Conservation (phyloP, 2,113 vertebrate genomes). For the Sinocyclocheilus maitianheensis region DNA sequence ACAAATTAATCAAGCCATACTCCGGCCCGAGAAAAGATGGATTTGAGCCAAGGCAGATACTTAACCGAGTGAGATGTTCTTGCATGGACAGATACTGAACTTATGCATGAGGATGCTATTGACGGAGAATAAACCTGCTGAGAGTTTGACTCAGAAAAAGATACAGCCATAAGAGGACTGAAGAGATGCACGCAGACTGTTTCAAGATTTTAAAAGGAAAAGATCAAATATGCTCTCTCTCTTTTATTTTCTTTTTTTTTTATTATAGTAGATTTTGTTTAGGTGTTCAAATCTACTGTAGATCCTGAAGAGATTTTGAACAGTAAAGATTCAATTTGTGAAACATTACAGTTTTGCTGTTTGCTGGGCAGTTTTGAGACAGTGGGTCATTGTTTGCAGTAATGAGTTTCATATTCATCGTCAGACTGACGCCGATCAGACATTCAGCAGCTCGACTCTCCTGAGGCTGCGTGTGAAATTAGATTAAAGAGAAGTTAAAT, state of each 20-base stretch:
- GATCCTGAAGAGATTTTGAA: neutral
- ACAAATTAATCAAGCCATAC: conserved; percentile 72
- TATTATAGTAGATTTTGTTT: too few species aligned
- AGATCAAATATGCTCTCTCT: neutral
- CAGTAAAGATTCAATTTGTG: neutral
- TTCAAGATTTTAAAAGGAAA: neutral
- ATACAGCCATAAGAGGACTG: neutral
- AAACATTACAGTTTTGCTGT: neutral
- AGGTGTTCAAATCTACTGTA: neutral
- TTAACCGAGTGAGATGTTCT: conserved; percentile 36
- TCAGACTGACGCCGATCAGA: neutral
- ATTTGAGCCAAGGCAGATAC: conserved; percentile 33
- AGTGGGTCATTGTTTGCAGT: conserved; percentile 8
- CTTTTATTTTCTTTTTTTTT: too few species aligned
- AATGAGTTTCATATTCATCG: conserved; percentile 7
- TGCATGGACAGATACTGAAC: neutral
- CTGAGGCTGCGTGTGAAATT: neutral
- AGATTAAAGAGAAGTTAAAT: conserved; percentile 13
- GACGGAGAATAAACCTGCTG: conserved; percentile 1
- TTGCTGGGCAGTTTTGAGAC: neutral
- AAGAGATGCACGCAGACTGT: neutral
- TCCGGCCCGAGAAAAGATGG: conserved; percentile 54
- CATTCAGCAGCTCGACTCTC: neutral
- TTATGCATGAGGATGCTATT: neutral
- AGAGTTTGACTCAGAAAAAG: neutral